phyloP scores from a whole-genome alignment of 1,140 invertebrate species.

The Drosophila sturtevanti region DNA sequence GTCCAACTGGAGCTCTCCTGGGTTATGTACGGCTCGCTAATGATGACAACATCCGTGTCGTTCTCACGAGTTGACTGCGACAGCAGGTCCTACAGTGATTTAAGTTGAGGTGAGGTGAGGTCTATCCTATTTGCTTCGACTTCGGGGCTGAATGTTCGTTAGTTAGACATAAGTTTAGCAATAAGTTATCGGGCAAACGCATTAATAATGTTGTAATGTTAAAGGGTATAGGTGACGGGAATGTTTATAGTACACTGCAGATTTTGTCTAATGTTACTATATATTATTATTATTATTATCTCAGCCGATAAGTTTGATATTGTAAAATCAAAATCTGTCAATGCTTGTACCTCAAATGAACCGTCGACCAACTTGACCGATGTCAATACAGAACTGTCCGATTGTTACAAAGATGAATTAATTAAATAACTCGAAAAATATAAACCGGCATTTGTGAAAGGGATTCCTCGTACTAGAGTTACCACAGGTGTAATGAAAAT shows the following conservation, averaged over 20 bases:
- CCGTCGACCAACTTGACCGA: neutral
- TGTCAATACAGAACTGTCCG: neutral
- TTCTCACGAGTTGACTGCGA: no score
- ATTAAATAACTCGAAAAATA: neutral
- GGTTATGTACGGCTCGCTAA: no score
- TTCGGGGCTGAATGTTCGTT: slow-evolving; percentile 11
- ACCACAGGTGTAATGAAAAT: neutral
- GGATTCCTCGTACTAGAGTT: neutral
- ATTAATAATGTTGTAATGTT: neutral
- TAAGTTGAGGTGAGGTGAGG: no score
- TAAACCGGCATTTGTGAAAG: neutral
- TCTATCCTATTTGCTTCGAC: slow-evolving; percentile 5
- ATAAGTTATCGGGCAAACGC: neutral
- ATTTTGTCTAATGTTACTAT: neutral
- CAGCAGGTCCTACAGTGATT: no score
- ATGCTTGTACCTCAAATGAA: neutral
- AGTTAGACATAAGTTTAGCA: neutral
- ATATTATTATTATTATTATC: neutral
- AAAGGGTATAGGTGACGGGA: neutral
- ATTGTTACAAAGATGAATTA: neutral
- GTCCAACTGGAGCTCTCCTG: no score
- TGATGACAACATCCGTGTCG: no score
- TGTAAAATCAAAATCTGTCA: neutral
- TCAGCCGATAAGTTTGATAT: neutral
- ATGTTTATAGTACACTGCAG: neutral